phyloP scores from a whole-genome alignment of 2,797 vertebrate species.

The Coregonus ussuriensis region DNA sequence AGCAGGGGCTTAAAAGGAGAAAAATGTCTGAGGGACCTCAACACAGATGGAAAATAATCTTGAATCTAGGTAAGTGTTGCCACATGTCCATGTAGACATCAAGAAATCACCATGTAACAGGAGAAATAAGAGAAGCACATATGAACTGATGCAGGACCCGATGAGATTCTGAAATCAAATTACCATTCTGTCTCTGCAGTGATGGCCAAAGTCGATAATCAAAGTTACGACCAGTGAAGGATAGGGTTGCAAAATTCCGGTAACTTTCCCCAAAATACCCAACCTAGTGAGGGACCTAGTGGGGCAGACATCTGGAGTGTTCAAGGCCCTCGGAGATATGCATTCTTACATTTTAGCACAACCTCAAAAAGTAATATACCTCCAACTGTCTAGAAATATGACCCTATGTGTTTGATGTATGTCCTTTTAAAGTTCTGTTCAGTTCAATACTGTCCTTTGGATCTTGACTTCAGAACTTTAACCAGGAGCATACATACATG shows the following conservation, averaged over 20 bases:
- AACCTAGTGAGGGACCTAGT: slow-evolving; percentile 14
- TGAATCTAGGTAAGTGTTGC: slow-evolving; percentile 60
- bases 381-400: too few species aligned
- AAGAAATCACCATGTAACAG: slow-evolving; percentile 57
- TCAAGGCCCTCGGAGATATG: slow-evolving; percentile 26
- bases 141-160: slow-evolving; percentile 23
- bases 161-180: slow-evolving; percentile 55
- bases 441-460: too few species aligned
- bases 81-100: slow-evolving; percentile 71
- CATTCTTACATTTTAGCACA: slow-evolving; percentile 20
- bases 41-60: slow-evolving; percentile 64
- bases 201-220: slow-evolving; percentile 43
- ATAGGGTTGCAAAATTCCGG: too few species aligned
- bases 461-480: too few species aligned
- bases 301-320: slow-evolving; percentile 8
- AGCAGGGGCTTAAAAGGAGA: slow-evolving; percentile 39
- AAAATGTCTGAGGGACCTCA: slow-evolving; percentile 48
- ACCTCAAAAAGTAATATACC: not conserved
- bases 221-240: slow-evolving; percentile 18
- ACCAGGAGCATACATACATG: too few species aligned
- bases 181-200: slow-evolving; percentile 36
- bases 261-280: too few species aligned
- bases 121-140: slow-evolving; percentile 59
- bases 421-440: too few species aligned
- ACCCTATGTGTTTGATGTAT: too few species aligned